Evolutionary conservation across 2,888 invertebrate species (phyloP), one percentile per base, ranked within the genome.

Genomic region (Melinopterus prodromus): DNA sequence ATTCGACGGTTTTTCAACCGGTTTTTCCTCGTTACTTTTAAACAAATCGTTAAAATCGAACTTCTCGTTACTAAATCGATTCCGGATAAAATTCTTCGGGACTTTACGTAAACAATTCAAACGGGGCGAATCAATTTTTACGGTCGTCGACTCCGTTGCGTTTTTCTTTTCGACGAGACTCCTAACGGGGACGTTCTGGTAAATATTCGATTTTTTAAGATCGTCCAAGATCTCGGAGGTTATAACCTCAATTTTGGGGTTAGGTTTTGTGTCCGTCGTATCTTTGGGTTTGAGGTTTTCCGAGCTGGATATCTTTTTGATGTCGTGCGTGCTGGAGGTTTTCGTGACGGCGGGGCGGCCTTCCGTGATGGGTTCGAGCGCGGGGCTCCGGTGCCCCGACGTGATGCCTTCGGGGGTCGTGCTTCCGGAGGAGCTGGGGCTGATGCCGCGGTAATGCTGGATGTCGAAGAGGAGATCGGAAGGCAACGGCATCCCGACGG

Each of bases 401-500:
- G 90, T 89, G n/a, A 91, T 86, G 6, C 91, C 90, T 84, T 91
- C 93, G 7, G 92, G 93, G 26, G 93, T 92, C 79, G 90, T 92
- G 77, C 91, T 92, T 76, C 93, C 93, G 14, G 93, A 92, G 16
- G 92, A 91, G 83, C 91, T 91, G 0, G 92, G 91, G 86, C 92
- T 91, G 37, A 90, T 87, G 78, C 91, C 93, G 80, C 90, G 90
- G 88, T 95, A 97, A 87, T 94, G 94, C 84, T 92, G 91, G 82
- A 97, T 94, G 88, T 97, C 96, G 77, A 92, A 93, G 15, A 95
- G 91, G 70, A 96, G 90, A 84, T 95, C 93, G 6, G 92, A 89
- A 0, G 95, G 94, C 77, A 93, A 87, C 0, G 93, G 90, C 80
- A 91, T 92, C 1, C 93, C 92, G 14, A 92, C 91, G 0, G 93